A percentile compares a stretch with the other conserved stretches of the same genome.
These are phyloP conservation scores for Cichlasoma orientale DNA, from an alignment of 2,797 vertebrate species.

Conservation along the genomic window DNA sequence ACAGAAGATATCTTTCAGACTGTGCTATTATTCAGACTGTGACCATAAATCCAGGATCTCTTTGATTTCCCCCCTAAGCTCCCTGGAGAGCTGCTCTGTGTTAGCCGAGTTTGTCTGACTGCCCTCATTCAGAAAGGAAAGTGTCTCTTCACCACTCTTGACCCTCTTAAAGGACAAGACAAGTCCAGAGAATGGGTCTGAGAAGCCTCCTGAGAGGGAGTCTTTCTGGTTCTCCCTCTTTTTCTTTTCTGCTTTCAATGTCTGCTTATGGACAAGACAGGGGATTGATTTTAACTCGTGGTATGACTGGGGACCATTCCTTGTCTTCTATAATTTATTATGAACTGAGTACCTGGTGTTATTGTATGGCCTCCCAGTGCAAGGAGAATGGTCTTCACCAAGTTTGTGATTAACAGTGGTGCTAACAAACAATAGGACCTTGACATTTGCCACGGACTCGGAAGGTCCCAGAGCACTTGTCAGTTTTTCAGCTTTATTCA, in stretches of 20 bases:
- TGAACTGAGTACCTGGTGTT: background rate
- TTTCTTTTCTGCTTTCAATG: conserved; percentile 17
- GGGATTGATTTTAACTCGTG: conserved; percentile 41
- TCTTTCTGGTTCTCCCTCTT: conserved; percentile 16
- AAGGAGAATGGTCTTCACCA: conserved; percentile 43
- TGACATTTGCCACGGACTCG: conserved; percentile 73
- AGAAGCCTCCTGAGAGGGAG: conserved; percentile 35
- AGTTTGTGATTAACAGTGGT: conserved; percentile 49
- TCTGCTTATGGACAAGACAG: conserved; percentile 10
- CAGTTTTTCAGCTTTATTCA: conserved; percentile 70
- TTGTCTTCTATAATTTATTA: background rate
- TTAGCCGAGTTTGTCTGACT: conserved; percentile 42
- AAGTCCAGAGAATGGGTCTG: conserved; percentile 41
- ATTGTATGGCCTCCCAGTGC: background rate
- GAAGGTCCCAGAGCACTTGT: conserved; percentile 53
- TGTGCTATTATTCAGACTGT: conserved; percentile 28
- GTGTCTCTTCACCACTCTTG: conserved; percentile 55
- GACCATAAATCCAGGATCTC: conserved; percentile 28
- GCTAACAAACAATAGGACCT: conserved; percentile 70
- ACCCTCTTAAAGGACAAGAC: conserved; percentile 56
- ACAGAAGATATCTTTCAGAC: too few species aligned
- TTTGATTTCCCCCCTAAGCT: conserved; percentile 31
- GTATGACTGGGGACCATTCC: conserved; percentile 8
- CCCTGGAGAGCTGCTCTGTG: conserved; percentile 38
- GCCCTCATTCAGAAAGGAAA: conserved; percentile 52